Evolutionary conservation across 2,113 vertebrate species (phyloP).

Genomic region (Phyllostomus hastatus): DNA sequence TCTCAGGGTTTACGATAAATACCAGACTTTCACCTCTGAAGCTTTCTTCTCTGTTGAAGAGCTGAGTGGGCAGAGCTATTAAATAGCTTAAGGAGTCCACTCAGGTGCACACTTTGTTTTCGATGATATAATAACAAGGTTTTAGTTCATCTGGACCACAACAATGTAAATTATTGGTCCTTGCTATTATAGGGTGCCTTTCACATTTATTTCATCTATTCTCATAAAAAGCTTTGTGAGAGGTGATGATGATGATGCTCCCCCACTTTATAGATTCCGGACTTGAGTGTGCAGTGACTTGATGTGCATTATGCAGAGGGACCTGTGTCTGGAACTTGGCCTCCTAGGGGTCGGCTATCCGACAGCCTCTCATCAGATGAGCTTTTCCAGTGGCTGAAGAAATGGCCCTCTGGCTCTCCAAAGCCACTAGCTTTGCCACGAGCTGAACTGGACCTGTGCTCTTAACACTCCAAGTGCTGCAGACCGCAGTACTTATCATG

Average conservation of each 20-base stretch:
- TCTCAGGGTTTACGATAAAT: conserved; percentile 1
- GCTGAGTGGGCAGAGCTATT: neutral
- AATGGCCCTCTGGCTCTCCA: neutral
- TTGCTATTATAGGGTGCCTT: neutral
- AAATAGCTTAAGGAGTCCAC: neutral
- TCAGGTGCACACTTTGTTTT: neutral
- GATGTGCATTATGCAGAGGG: neutral
- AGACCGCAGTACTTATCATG: neutral
- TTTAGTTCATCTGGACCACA: neutral
- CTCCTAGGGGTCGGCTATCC: neutral
- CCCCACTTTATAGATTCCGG: neutral
- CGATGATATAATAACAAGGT: neutral
- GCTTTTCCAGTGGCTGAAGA: neutral
- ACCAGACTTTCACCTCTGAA: neutral
- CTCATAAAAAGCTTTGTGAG: conserved; percentile 37
- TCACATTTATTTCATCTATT: neutral
- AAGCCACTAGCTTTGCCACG: neutral
- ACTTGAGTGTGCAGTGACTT: neutral
- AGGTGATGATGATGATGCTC: neutral
- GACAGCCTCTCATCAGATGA: neutral
- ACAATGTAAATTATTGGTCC: neutral
- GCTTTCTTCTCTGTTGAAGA: neutral
- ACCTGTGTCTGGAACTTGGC: neutral
- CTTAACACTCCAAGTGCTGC: neutral
- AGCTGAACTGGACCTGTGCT: neutral